Percentiles rank a stretch among this genome's conserved stretches.
Evolutionary conservation across 2,113 vertebrate genomes (phyloP).

Genomic region (Alces alces): DNA sequence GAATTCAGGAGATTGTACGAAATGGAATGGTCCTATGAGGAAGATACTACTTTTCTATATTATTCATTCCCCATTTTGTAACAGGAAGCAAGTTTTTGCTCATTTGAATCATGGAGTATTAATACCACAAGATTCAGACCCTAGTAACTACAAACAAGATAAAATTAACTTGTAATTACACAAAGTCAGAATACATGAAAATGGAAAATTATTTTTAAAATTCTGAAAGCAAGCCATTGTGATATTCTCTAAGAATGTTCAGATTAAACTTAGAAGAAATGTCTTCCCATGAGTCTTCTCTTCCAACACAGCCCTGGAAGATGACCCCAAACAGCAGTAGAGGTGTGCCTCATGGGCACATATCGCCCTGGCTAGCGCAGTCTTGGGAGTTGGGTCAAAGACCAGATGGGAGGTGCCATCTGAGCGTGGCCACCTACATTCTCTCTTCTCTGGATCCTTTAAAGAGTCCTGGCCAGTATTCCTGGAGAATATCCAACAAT

Average conservation of each 20-base stretch:
- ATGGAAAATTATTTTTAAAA: background rate
- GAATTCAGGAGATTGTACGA: background rate
- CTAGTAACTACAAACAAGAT: background rate
- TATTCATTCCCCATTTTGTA: background rate
- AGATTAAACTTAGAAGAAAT: background rate
- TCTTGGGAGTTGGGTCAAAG: background rate
- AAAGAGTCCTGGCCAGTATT: background rate
- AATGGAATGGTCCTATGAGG: background rate
- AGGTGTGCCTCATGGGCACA: too few relatives aligned
- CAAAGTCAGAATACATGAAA: background rate
- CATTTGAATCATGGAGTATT: background rate
- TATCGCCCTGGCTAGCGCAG: too few relatives aligned
- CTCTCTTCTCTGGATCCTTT: background rate
- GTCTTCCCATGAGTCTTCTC: background rate
- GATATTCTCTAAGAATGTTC: background rate
- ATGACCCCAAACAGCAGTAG: too few relatives aligned
- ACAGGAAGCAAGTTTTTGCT: slow-evolving; percentile 1
- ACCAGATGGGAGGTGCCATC: background rate
- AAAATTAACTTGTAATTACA: background rate
- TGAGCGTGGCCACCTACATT: background rate
- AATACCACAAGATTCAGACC: background rate
- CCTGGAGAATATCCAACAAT: background rate
- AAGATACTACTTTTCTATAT: background rate
- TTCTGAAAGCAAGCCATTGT: background rate
- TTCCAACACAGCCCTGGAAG: background rate